Evolutionary conservation across 1,140 invertebrate species (phyloP).

Genomic region (Sinonovacula constricta): DNA sequence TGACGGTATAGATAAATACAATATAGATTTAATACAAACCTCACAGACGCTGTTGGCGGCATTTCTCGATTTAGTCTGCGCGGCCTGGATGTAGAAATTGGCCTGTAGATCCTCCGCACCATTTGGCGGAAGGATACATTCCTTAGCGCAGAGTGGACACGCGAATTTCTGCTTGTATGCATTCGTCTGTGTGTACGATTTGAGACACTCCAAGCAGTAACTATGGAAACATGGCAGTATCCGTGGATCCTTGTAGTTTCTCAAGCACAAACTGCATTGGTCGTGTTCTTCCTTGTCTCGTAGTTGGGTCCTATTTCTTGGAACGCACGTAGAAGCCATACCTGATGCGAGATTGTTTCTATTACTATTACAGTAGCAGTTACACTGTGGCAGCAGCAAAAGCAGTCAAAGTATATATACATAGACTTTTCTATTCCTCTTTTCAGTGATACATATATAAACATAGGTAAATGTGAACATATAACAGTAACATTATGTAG

Average conservation of each 20-base stretch:
- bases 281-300: conserved; percentile 35
- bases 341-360: too few species aligned
- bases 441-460: too few species aligned
- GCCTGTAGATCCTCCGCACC: conserved; percentile 45
- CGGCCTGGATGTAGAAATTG: conserved; percentile 50
- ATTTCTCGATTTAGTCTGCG: conserved; percentile 35
- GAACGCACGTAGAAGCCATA: too few species aligned
- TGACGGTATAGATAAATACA: background rate
- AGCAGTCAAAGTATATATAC: too few species aligned
- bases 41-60: conserved; percentile 47
- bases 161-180: conserved; percentile 45
- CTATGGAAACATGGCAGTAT: conserved; percentile 57
- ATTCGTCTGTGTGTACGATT: conserved; percentile 57
- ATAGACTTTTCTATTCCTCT: too few species aligned
- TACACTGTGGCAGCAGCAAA: too few species aligned
- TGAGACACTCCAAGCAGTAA: conserved; percentile 79
- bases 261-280: conserved; percentile 49
- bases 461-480: too few species aligned
- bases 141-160: conserved; percentile 37
- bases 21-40: conserved; percentile 2
- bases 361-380: too few species aligned
- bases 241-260: conserved; percentile 44
- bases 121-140: conserved; percentile 35
- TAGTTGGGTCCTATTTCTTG: too few species aligned
- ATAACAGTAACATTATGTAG: too few species aligned